Percentiles rank a stretch among this genome's conserved stretches.
Conservation (phyloP, 2,888 invertebrate species). For the Gibbula magus region DNA sequence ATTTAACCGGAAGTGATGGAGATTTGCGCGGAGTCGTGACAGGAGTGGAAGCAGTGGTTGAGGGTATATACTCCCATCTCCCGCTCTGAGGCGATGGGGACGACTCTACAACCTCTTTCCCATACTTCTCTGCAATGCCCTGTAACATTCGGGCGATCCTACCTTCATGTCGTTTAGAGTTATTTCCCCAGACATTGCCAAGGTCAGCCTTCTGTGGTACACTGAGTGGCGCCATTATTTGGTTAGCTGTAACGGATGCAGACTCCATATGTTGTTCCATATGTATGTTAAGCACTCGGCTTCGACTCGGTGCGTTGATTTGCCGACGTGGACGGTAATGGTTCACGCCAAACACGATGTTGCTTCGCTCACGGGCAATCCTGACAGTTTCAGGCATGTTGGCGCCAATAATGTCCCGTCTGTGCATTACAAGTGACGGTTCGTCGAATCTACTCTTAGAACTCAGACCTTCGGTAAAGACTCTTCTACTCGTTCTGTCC, state of each 20-base stretch:
- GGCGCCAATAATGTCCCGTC: conserved; percentile 48
- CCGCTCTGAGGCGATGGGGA: conserved; percentile 28
- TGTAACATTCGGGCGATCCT: not conserved
- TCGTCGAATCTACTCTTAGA: conserved; percentile 49
- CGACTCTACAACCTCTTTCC: not conserved
- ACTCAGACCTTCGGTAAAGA: conserved; percentile 59
- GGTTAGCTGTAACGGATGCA: not conserved
- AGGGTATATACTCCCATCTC: conserved; percentile 19
- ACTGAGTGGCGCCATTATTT: not conserved
- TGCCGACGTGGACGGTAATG: not conserved
- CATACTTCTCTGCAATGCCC: not conserved
- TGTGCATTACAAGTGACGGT: conserved; percentile 47
- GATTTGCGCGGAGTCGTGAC: not conserved
- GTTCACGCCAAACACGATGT: conserved; percentile 50
- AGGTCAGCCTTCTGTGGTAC: not conserved
- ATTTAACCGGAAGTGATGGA: not conserved
- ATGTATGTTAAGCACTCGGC: not conserved
- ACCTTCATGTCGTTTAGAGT: not conserved
- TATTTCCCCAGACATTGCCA: not conserved
- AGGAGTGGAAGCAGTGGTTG: not conserved
- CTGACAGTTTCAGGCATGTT: conserved; percentile 55
- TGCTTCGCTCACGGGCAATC: conserved; percentile 51
- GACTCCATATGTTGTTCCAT: not conserved
- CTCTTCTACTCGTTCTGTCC: conserved; percentile 40
- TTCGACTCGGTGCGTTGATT: not conserved